Base-by-base conservation (phyloP, 2,888 invertebrate genomes). In the Clusia tigrina region DNA sequence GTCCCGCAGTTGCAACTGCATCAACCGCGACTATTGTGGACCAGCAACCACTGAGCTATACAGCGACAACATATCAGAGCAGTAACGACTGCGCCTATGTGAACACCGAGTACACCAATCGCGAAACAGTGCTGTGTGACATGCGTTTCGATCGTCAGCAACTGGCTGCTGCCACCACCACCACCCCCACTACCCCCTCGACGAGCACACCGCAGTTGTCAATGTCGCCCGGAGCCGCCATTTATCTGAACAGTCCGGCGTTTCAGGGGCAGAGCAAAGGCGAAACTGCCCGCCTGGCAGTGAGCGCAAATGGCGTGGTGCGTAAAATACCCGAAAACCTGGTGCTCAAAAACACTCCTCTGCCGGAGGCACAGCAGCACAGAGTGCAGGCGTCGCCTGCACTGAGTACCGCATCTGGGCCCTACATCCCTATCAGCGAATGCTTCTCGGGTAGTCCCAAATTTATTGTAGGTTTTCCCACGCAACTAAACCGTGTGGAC, bases 381-480 rank as follows among this genome's bases (percentile, higher is more conserved):
- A 78, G 74, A 60, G 82, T 83, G 48, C 88, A 88, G 73, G 88
- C 88, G 17, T 88, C 89, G 20, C 89, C 89, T 12, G 85, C 88
- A 61, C 86, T 89, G 55, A 89, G 89, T 58, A 88, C 88, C 12
- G 78, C 88, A 71, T 90, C 93, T 10, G 93, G 93, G 22, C 93
- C 94, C 0, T 96, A 96, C 81, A 95, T 96, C 83, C 93, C 94
- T 9, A 94, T 96, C 72, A 95, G 94, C 60, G 95, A 96, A 83
- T 96, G 96, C 82, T 91, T 93, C 72, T 94, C 95, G 32, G 96
- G 96, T 57, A 88, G 88, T 55, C 86, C 89, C 2, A 80, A 81
- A 57, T 78, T 81, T 63, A 66, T 76, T 70, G 79, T 78, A 71
- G 60, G 46, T 32, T 58, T 5, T 3, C 15, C 42, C 42, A 9